These are phyloP conservation scores for Blennius ocellaris DNA, from an alignment of 2,113 vertebrate genomes.

Conservation along the genomic window DNA sequence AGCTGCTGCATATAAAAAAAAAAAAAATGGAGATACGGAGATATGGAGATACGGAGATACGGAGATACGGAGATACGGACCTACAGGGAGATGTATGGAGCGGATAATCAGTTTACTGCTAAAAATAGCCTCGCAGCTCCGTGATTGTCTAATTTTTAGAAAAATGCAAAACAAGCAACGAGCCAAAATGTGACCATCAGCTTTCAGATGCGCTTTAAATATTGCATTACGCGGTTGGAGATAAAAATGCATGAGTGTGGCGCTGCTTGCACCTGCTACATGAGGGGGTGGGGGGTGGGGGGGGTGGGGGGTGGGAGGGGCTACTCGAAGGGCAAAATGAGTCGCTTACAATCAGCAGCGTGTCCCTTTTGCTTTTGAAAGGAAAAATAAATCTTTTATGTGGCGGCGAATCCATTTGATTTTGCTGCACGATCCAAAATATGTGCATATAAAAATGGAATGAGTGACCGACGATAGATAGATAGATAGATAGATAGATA, in stretches of 20 bases:
- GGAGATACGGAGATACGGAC: constrained; percentile 6
- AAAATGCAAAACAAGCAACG: constrained; percentile 31
- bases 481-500: constrained; percentile 7
- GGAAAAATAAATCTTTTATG: constrained; percentile 70
- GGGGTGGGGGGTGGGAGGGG: constrained; percentile 16
- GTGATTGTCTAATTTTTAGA: not conserved
- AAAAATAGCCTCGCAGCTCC: not conserved
- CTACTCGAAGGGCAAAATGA: constrained; percentile 38
- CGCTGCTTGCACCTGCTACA: constrained; percentile 58
- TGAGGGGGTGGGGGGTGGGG: too few relatives aligned
- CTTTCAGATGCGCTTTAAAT: constrained; percentile 35
- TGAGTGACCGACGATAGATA: constrained; percentile 11
- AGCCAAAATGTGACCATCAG: constrained; percentile 7
- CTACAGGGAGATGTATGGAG: not conserved
- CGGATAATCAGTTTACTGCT: not conserved
- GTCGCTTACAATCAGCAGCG: constrained; percentile 66
- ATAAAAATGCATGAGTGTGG: constrained; percentile 60
- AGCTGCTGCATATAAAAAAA: constrained; percentile 25
- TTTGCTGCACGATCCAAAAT: constrained; percentile 65
- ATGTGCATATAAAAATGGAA: constrained; percentile 66
- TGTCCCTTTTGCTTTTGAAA: constrained; percentile 69
- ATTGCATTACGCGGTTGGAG: constrained; percentile 26
- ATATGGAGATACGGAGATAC: constrained; percentile 10
- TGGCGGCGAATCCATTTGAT: constrained; percentile 73
- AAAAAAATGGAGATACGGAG: too few relatives aligned